phyloP scores from a whole-genome alignment of 2,797 vertebrate species.

The Pangasius mekongensis region DNA sequence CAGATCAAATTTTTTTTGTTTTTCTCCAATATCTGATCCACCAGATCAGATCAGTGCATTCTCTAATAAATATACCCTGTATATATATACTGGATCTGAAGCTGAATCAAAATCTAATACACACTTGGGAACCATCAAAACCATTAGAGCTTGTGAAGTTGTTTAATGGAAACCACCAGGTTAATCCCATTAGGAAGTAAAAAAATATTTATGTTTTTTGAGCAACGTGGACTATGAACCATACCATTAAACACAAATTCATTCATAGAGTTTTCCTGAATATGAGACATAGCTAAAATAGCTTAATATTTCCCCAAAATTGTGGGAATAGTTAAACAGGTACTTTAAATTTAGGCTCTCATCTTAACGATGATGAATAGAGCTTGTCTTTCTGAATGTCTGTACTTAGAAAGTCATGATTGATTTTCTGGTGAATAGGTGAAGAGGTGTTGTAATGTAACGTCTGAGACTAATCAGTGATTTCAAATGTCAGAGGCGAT shows the following conservation, averaged over 20 bases:
- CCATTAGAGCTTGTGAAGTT: neutral
- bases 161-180: neutral
- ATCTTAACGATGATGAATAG: constrained; percentile 14
- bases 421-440: constrained; percentile 25
- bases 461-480: constrained; percentile 1
- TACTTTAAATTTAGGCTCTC: constrained; percentile 2
- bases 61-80: neutral
- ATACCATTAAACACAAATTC: neutral
- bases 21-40: neutral
- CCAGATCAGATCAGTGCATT: neutral
- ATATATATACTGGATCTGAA: neutral
- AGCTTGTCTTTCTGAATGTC: constrained; percentile 30
- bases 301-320: too few species aligned
- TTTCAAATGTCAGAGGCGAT: constrained; percentile 18
- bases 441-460: constrained; percentile 2
- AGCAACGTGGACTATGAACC: neutral
- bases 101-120: neutral
- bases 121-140: neutral
- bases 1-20: neutral
- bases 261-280: neutral
- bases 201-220: neutral
- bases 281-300: neutral
- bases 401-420: constrained; percentile 12
- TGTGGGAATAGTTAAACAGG: neutral
- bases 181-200: neutral